Evolutionary conservation across 2,888 invertebrate genomes (phyloP).

Genomic region (Drosophila tanythrix): DNA sequence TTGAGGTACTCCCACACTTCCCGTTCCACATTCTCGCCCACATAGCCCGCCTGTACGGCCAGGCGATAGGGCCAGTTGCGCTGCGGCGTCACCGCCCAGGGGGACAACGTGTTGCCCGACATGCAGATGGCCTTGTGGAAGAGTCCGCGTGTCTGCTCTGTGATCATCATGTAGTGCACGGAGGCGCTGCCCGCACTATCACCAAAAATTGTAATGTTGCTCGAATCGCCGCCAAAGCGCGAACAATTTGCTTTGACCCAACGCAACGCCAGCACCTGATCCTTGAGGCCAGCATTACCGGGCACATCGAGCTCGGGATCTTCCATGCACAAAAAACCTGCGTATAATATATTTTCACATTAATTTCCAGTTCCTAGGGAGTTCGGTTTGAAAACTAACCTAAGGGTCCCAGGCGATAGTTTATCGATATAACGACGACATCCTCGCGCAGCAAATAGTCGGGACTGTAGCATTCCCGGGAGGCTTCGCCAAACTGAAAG

Average conservation of each 20-base stretch:
- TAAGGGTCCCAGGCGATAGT: slow-evolving; percentile 86
- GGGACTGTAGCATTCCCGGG: slow-evolving; percentile 85
- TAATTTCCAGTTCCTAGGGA: neutral
- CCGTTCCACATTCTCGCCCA: slow-evolving; percentile 81
- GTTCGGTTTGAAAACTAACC: slow-evolving; percentile 59
- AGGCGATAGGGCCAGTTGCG: slow-evolving; percentile 83
- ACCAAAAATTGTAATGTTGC: slow-evolving; percentile 86
- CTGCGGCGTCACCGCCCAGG: slow-evolving; percentile 83
- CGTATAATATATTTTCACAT: neutral
- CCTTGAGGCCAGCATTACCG: slow-evolving; percentile 86
- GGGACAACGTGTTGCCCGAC: slow-evolving; percentile 83
- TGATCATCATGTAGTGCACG: slow-evolving; percentile 85
- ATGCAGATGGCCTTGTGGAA: slow-evolving; percentile 84
- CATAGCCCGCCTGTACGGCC: slow-evolving; percentile 82
- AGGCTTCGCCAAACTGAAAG: slow-evolving; percentile 85
- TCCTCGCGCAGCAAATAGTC: slow-evolving; percentile 85
- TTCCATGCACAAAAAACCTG: slow-evolving; percentile 85
- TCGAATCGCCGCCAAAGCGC: slow-evolving; percentile 86
- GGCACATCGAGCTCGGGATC: slow-evolving; percentile 86
- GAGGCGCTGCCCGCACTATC: slow-evolving; percentile 86
- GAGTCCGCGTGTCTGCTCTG: slow-evolving; percentile 85
- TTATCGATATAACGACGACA: slow-evolving; percentile 85
- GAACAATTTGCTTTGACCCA: slow-evolving; percentile 86
- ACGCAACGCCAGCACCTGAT: slow-evolving; percentile 86
- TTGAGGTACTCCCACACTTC: slow-evolving; percentile 84